Conservation (phyloP, 2,113 vertebrate species). For the Hydropotes inermis region DNA sequence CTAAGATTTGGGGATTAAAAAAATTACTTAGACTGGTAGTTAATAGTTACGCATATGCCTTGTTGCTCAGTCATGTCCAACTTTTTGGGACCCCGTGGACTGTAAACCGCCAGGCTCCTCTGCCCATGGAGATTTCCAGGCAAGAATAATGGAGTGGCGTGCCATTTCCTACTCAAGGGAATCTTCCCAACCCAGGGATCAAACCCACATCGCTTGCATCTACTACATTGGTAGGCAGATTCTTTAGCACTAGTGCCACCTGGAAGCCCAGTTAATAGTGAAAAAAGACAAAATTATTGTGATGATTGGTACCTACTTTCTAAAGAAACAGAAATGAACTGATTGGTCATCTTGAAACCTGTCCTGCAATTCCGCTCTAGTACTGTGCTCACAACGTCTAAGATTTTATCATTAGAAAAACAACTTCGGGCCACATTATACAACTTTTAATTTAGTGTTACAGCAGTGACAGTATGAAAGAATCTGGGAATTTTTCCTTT, state of each 20-base stretch:
- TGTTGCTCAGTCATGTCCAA: background rate
- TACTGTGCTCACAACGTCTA: background rate
- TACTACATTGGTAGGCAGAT: background rate
- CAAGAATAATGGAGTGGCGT: background rate
- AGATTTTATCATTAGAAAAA: background rate
- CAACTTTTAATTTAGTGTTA: background rate
- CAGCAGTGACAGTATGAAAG: background rate
- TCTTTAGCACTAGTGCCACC: background rate
- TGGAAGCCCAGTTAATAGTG: background rate
- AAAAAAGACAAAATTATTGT: background rate
- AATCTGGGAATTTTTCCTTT: background rate
- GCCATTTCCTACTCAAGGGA: background rate
- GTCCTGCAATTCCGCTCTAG: background rate
- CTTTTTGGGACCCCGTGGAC: background rate
- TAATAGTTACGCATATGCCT: background rate
- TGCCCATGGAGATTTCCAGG: background rate
- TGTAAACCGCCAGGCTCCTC: background rate
- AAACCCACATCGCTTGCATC: background rate
- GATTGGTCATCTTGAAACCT: background rate
- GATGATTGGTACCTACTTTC: slow-evolving; percentile 10
- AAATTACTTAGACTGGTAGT: background rate
- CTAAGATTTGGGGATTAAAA: background rate
- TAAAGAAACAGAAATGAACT: background rate
- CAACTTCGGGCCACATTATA: background rate
- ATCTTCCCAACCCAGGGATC: background rate